Evolutionary conservation across 2,113 vertebrate species (phyloP), one percentile per base, ranked within the genome.

Genomic region (Rhinopomastus cyanomelas): DNA sequence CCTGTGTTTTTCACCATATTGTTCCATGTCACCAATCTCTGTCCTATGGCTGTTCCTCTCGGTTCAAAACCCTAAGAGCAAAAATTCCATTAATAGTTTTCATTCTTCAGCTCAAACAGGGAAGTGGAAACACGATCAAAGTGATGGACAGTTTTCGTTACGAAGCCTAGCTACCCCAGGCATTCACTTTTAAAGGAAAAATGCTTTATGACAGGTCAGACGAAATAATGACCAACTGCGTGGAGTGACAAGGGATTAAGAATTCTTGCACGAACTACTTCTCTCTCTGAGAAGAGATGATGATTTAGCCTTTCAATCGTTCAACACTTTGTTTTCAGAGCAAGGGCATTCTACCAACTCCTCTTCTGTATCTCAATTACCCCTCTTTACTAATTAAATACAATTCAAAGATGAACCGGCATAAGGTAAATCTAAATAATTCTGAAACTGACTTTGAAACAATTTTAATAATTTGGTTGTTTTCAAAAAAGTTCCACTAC

Each of bases 1-100:
- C 99, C 99, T 3, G 99, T 99, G 82, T 99, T 99, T 97, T 99
- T 99, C 97, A 99, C 98, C 99, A 99, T 99, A 82, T 99, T 99
- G 95, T 99, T 99, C 99, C 99, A 99, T 0, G 99, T 99, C 90
- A 99, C 98, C 96, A 99, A 91, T n/a, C 98, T 97, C 96, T 99
- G 99, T 73, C 99, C 99, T 95, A 99, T 99, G 36, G 98, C 98
- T 1, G 99, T 99, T 73, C 99, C 99, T 93, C 99, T 97, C 37
- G 99, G 99, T 94, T 99, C 99, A 91, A 99, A 99, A 68, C 99
- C 99, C 99, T 99, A 92, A 34, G 27, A 48, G 8, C 91, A 30
- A 80, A 27, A 91, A 89, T 92, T 87, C 85, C 52, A 86, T 94
- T 80, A 96, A 93, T 72, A 30, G 51, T 69, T 77, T 46, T 91